phyloP scores from a whole-genome alignment of 2,113 vertebrate genomes.

The Microcebus griseorufus region DNA sequence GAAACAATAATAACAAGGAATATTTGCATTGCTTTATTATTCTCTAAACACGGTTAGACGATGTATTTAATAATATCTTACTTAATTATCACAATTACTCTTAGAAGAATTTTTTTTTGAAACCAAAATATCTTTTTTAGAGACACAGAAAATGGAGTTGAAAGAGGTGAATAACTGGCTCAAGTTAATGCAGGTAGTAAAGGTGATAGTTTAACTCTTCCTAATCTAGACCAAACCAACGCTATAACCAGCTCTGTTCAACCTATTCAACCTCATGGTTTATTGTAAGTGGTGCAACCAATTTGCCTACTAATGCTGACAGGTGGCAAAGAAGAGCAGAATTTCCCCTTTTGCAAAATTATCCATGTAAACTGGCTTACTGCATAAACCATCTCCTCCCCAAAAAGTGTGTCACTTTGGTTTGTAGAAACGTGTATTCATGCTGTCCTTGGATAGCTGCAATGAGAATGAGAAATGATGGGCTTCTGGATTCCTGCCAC shows the following conservation, averaged over 20 bases:
- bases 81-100: constrained; percentile 11
- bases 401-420: not conserved
- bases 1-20: not conserved
- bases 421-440: not conserved
- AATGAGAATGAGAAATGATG: not conserved
- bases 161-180: not conserved
- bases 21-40: not conserved
- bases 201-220: not conserved
- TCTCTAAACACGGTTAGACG: not conserved
- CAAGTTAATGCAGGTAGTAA: not conserved
- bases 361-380: not conserved
- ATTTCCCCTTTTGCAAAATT: not conserved
- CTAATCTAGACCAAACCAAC: not conserved
- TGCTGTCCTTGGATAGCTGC: not conserved
- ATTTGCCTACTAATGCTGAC: not conserved
- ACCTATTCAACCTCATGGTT: not conserved
- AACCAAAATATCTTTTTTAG: not conserved
- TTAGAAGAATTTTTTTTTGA: not conserved
- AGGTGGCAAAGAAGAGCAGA: not conserved
- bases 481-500: not conserved
- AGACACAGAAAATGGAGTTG: not conserved
- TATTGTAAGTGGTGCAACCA: not conserved
- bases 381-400: not conserved
- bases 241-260: not conserved
- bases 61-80: not conserved